Evolutionary conservation across 30 jellyfish, hydroid and myxozoan genomes (phyloP).

Genomic region (Sanderia malayensis): DNA sequence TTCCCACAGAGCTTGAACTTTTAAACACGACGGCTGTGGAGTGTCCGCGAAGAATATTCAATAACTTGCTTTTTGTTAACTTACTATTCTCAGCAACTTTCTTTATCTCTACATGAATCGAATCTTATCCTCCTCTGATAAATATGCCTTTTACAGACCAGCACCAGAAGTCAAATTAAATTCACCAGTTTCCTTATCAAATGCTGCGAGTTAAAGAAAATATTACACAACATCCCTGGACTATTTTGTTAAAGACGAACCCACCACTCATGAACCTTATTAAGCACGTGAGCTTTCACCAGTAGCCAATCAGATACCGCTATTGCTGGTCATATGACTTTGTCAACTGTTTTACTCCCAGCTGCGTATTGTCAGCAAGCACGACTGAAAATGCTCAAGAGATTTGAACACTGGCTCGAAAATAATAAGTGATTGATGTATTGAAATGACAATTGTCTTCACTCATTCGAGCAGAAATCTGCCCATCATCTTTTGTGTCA

Average conservation of each 20-base stretch:
- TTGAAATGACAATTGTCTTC: not conserved
- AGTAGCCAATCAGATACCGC: conserved; percentile 24
- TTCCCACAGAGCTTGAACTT: no score
- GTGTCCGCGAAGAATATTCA: no score
- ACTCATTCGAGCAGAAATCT: not conserved
- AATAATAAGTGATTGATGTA: conserved; percentile 4
- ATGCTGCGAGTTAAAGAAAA: conserved; percentile 6
- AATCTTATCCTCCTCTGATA: no score
- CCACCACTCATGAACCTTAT: conserved; percentile 55
- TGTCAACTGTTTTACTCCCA: conserved; percentile 48
- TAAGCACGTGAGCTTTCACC: conserved; percentile 61
- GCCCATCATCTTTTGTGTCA: conserved; percentile 7
- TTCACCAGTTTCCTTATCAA: no score
- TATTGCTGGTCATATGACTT: conserved; percentile 36
- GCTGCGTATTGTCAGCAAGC: conserved; percentile 83
- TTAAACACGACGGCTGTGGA: no score
- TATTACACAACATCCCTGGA: conserved; percentile 46
- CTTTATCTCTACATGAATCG: no score
- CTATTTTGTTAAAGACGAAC: conserved; percentile 58
- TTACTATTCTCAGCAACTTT: no score
- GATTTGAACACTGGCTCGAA: conserved; percentile 18
- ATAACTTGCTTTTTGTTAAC: no score
- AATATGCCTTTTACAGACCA: no score
- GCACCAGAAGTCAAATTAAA: no score
- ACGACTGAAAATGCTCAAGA: conserved; percentile 47